Conservation (phyloP, 2,888 invertebrate genomes). For the Dioctria linearis region DNA sequence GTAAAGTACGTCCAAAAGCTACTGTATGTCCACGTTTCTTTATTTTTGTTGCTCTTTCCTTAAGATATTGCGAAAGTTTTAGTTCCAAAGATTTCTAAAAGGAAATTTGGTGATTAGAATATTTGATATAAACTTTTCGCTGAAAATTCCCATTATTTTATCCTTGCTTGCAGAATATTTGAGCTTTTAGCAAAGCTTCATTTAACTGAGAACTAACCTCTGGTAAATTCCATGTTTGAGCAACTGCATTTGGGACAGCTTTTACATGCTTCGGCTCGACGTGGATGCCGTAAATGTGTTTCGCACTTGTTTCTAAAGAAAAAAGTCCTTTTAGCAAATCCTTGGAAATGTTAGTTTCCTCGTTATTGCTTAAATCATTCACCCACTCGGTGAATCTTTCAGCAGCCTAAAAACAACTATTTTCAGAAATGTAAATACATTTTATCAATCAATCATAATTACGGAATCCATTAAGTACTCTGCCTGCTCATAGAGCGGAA, state of each 20-base stretch:
- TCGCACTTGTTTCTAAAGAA: conserved; percentile 67
- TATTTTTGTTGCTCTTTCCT: conserved; percentile 61
- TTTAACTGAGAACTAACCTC: conserved; percentile 62
- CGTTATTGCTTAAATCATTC: conserved; percentile 65
- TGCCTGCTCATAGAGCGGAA: conserved; percentile 68
- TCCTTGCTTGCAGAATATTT: no score
- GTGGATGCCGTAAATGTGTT: conserved; percentile 66
- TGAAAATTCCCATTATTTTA: no score
- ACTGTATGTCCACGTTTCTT: conserved; percentile 62
- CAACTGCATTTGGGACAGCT: conserved; percentile 68
- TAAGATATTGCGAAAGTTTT: conserved; percentile 55
- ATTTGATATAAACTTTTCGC: neutral
- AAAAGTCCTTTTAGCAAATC: conserved; percentile 68
- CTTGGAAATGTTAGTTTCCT: conserved; percentile 65
- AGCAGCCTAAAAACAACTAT: conserved; percentile 56
- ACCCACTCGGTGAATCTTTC: conserved; percentile 69
- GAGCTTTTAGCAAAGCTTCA: no score
- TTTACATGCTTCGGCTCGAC: conserved; percentile 68
- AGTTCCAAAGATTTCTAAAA: conserved; percentile 14
- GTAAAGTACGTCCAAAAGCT: conserved; percentile 69
- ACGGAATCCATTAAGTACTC: conserved; percentile 70
- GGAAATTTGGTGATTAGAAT: neutral
- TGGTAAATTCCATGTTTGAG: conserved; percentile 67
- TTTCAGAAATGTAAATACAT: neutral
- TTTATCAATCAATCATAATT: conserved; percentile 55